Evolutionary conservation across 2,113 vertebrate species (phyloP).

Genomic region (Machaerirhynchus nigripectus): DNA sequence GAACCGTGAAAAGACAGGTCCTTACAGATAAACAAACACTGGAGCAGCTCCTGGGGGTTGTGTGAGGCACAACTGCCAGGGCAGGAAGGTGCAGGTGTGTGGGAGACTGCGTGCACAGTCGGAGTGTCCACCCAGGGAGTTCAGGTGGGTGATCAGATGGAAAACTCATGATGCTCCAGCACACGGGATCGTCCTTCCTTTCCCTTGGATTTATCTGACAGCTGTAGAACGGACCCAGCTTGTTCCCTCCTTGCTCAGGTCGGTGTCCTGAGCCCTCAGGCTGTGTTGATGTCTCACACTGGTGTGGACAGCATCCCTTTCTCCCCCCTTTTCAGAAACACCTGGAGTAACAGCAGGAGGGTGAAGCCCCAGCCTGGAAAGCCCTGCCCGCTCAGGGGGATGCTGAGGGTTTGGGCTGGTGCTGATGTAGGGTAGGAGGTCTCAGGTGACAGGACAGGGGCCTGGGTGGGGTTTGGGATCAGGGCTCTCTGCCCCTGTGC

Average conservation of each 20-base stretch:
- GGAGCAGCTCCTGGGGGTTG: not conserved
- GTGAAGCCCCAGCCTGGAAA: not conserved
- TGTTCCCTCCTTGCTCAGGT: not conserved
- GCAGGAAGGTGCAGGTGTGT: not conserved
- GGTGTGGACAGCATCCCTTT: not conserved
- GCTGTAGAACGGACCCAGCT: fast-evolving
- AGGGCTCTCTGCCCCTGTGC: not conserved
- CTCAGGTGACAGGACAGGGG: not conserved
- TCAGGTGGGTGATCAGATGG: not conserved
- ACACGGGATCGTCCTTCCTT: fast-evolving
- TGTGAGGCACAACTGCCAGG: not conserved
- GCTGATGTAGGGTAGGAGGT: not conserved
- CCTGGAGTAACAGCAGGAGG: fast-evolving
- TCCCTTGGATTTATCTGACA: not conserved
- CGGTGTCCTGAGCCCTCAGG: not conserved
- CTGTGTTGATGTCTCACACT: fast-evolving
- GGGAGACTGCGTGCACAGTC: not conserved
- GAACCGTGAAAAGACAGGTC: slow-evolving; percentile 38
- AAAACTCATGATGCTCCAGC: not conserved
- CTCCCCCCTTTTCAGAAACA: fast-evolving
- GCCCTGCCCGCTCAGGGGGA: fast-evolving
- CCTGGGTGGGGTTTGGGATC: not conserved
- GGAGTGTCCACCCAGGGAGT: not conserved
- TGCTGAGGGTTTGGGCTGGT: not conserved
- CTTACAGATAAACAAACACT: not conserved